phyloP scores from a whole-genome alignment of 2,797 vertebrate species.

The Manis pentadactyla region DNA sequence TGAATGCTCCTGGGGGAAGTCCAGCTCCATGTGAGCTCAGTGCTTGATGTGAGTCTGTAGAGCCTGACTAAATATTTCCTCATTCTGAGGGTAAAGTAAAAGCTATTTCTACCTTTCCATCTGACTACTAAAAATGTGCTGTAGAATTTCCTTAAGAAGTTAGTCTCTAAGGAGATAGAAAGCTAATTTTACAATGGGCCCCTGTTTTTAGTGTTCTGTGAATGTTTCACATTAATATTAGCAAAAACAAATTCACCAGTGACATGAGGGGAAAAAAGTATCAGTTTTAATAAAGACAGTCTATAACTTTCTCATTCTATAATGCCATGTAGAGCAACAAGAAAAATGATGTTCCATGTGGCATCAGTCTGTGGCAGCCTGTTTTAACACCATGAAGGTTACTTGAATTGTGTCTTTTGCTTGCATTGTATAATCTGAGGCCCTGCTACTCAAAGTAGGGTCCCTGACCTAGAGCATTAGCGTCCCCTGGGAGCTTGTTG shows the following conservation, averaged over 20 bases:
- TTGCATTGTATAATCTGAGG: constrained; percentile 75
- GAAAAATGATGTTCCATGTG: neutral
- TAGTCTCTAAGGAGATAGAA: neutral
- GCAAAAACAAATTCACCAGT: constrained; percentile 20
- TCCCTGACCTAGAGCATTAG: neutral
- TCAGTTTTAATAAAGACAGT: neutral
- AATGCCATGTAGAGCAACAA: neutral
- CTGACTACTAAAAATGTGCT: neutral
- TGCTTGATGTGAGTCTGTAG: neutral
- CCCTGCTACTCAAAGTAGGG: neutral
- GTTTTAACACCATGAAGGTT: neutral
- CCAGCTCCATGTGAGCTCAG: neutral
- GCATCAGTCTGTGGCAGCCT: neutral
- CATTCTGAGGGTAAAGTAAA: neutral
- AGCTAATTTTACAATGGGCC: neutral
- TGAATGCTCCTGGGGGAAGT: neutral
- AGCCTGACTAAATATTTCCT: neutral
- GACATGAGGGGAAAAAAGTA: neutral
- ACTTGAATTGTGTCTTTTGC: constrained; percentile 46
- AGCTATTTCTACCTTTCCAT: neutral
- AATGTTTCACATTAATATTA: neutral
- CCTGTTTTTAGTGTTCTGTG: neutral
- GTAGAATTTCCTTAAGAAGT: constrained; percentile 3
- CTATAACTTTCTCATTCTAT: neutral
- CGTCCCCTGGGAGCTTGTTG: neutral